A percentile compares a stretch with the other conserved stretches of the same genome.
Evolutionary conservation across 2,888 invertebrate species (phyloP).

Genomic region (Galerucella nymphaeae): DNA sequence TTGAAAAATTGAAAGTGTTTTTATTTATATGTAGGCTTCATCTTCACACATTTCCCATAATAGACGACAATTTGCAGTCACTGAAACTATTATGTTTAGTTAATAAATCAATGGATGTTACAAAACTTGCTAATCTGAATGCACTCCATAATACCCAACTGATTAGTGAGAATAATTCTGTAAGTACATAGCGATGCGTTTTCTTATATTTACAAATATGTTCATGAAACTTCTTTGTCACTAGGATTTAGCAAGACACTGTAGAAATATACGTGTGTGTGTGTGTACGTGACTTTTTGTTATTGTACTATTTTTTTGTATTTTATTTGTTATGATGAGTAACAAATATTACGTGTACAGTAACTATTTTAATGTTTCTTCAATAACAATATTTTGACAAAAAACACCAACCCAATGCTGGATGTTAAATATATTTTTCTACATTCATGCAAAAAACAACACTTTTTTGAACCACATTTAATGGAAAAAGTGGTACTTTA

Average conservation of each 20-base stretch:
- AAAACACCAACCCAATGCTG: too few species aligned
- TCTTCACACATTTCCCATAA: neutral
- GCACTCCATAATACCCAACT: constrained; percentile 19
- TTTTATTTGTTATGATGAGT: constrained; percentile 3
- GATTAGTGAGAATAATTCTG: constrained; percentile 20
- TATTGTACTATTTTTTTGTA: neutral
- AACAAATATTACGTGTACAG: too few species aligned
- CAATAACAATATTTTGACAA: too few species aligned
- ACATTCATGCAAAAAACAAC: too few species aligned
- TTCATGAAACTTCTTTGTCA: constrained; percentile 6
- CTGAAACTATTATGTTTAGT: neutral
- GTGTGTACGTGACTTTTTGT: neutral
- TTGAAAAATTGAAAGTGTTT: too few species aligned
- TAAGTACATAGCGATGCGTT: constrained; percentile 15
- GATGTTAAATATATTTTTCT: too few species aligned
- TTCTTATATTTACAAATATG: constrained; percentile 10
- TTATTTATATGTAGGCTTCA: neutral
- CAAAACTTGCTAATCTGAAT: constrained; percentile 23
- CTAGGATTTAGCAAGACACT: constrained; percentile 1
- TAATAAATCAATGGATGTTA: neutral
- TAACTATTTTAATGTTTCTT: too few species aligned
- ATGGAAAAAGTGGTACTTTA: too few species aligned
- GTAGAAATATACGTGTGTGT: neutral
- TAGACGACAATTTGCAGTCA: neutral
- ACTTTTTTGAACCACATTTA: too few species aligned